Conservation (phyloP, 2,113 vertebrate genomes). For the Laticauda laticaudata region DNA sequence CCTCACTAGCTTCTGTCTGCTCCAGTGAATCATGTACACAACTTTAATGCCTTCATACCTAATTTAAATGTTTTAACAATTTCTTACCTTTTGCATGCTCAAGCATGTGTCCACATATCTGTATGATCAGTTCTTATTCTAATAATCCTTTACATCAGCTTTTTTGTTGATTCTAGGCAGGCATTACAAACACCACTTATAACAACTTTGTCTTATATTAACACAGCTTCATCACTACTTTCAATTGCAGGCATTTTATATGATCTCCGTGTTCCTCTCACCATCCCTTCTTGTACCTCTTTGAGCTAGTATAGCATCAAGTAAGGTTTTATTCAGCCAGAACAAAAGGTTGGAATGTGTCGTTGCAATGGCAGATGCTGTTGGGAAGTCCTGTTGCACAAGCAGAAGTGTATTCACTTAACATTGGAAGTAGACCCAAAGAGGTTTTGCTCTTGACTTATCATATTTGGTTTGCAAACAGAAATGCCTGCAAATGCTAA, state of each 20-base stretch:
- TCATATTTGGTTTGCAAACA: constrained; percentile 72
- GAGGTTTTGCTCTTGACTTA: not conserved
- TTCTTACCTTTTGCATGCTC: not conserved
- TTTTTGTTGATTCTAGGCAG: not conserved
- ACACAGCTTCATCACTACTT: not conserved
- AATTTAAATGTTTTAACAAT: not conserved
- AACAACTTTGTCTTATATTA: not conserved
- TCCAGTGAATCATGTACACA: not conserved
- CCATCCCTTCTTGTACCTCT: not conserved
- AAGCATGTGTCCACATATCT: not conserved
- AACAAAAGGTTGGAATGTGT: not conserved
- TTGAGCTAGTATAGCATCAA: not conserved
- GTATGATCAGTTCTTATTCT: not conserved
- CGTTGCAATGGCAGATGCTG: not conserved
- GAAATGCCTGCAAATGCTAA: constrained; percentile 96
- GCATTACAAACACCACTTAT: not conserved
- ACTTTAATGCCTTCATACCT: not conserved
- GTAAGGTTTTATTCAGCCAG: not conserved
- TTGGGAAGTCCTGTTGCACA: not conserved
- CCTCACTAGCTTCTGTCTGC: not conserved
- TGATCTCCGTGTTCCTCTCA: not conserved
- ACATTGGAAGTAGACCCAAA: not conserved
- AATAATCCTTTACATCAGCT: not conserved
- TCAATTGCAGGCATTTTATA: not conserved
- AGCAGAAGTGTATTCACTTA: not conserved